Evolutionary conservation across 1,140 invertebrate genomes (phyloP).

Genomic region (Colletes latitarsis): DNA sequence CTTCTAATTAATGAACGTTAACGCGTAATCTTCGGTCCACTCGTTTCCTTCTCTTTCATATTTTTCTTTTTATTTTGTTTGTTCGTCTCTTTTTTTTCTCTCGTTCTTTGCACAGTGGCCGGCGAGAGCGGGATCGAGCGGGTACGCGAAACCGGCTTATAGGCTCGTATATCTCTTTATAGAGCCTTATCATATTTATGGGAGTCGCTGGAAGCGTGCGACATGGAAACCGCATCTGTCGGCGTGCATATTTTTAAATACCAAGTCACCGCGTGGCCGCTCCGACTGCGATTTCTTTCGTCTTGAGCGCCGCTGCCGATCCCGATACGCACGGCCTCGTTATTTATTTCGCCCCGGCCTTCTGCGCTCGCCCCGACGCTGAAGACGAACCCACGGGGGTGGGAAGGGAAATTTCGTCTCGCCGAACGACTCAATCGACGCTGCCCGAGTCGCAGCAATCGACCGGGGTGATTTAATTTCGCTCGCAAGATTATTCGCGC

Average conservation of each 20-base stretch:
- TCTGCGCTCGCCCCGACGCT: background rate
- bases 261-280: conserved; percentile 58
- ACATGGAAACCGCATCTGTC: conserved; percentile 75
- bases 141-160: conserved; percentile 57
- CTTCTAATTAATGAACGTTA: conserved; percentile 60
- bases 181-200: conserved; percentile 76
- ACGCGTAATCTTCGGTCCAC: conserved; percentile 37
- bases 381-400: background rate
- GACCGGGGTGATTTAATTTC: conserved; percentile 16
- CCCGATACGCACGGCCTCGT: conserved; percentile 2
- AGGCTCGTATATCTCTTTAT: conserved; percentile 71
- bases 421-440: conserved; percentile 33
- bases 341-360: conserved; percentile 13
- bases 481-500: background rate
- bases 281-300: conserved; percentile 26
- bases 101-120: background rate
- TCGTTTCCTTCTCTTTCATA: background rate
- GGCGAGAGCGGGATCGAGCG: conserved; percentile 16
- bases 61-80: background rate
- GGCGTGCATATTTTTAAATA: conserved; percentile 75
- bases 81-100: background rate
- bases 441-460: background rate
- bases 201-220: conserved; percentile 66
- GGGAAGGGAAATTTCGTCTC: background rate
- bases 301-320: conserved; percentile 18